These are phyloP conservation scores for Pseudochirops cupreus DNA, from an alignment of 2,797 vertebrate species.

Conservation along the genomic window DNA sequence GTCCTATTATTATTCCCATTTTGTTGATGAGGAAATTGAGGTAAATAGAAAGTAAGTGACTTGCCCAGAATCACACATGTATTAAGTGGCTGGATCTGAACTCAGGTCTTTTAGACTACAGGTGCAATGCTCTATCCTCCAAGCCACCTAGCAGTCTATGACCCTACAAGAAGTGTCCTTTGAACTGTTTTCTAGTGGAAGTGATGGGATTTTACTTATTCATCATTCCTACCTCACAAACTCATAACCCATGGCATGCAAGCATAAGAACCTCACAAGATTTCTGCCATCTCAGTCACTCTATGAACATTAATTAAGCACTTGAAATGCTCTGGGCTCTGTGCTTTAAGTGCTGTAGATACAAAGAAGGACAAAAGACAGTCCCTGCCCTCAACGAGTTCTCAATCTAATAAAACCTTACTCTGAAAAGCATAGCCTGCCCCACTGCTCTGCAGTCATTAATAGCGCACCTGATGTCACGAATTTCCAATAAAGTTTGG, in stretches of 20 bases:
- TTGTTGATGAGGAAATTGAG: neutral
- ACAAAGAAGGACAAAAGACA: neutral
- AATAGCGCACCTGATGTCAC: neutral
- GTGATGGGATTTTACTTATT: neutral
- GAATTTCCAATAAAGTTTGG: neutral
- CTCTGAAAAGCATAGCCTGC: neutral
- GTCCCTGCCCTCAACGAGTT: neutral
- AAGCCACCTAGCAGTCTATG: neutral
- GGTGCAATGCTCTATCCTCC: no score
- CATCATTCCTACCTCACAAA: neutral
- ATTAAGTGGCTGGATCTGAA: neutral
- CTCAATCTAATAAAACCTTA: neutral
- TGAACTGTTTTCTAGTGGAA: neutral
- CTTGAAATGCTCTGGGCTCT: neutral
- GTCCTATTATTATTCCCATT: neutral
- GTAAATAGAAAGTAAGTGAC: neutral
- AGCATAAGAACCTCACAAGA: neutral
- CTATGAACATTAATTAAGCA: neutral
- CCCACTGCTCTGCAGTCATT: neutral
- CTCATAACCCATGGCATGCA: neutral
- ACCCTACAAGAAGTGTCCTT: neutral
- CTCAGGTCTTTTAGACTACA: neutral
- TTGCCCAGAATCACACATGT: neutral
- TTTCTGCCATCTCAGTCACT: neutral
- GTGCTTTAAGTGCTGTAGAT: neutral